A percentile compares a stretch with the other conserved stretches of the same genome.
Conservation (phyloP, 2,797 vertebrate genomes). For the Halcyon badia region DNA sequence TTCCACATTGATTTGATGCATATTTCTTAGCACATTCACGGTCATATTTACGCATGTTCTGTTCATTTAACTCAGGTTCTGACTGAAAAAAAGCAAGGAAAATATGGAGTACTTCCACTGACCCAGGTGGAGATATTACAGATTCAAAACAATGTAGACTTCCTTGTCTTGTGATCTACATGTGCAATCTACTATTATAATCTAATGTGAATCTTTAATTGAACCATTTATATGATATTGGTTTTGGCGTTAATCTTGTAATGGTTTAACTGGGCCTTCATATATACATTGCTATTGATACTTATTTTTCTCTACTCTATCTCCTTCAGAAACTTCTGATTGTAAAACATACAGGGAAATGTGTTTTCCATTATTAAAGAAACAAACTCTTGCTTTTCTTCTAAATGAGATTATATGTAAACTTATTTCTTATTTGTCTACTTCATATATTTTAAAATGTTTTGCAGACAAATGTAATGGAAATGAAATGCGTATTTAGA, state of each 20-base stretch:
- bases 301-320: neutral
- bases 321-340: neutral
- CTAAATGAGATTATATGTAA: neutral
- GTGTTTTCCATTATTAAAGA: neutral
- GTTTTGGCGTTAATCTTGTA: neutral
- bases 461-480: neutral
- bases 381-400: neutral
- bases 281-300: neutral
- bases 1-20: neutral
- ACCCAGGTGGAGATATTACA: neutral
- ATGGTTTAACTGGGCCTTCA: neutral
- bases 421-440: neutral
- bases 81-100: neutral
- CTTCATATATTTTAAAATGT: neutral
- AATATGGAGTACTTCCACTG: neutral
- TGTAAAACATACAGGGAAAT: neutral
- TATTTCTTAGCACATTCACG: neutral
- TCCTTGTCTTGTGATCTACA: neutral
- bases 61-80: neutral
- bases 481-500: conserved; percentile 15
- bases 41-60: neutral
- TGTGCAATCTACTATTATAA: neutral
- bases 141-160: neutral
- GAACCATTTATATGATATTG: neutral
- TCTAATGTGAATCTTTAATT: neutral